These are phyloP conservation scores for Drosophila sordidula DNA, from an alignment of 2,888 invertebrate species.

Conservation along the genomic window DNA sequence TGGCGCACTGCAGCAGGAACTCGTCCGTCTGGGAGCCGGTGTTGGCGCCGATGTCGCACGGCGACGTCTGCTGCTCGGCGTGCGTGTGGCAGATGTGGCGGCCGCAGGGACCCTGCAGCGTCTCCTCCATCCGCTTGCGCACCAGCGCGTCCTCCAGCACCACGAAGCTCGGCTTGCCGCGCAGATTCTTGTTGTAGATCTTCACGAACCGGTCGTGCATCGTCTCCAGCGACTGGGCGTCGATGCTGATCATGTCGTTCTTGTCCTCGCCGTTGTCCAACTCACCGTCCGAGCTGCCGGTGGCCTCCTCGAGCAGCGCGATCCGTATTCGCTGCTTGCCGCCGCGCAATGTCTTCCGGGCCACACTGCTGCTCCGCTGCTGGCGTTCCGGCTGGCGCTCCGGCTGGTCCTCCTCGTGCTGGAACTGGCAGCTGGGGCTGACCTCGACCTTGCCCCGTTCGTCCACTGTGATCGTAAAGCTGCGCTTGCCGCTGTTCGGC, in stretches of 20 bases:
- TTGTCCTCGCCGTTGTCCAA: neutral
- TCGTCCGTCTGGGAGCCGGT: slow-evolving; percentile 54
- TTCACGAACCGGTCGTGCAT: slow-evolving; percentile 34
- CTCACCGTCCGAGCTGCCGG: slow-evolving; percentile 33
- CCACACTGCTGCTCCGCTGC: neutral
- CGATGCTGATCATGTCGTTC: slow-evolving; percentile 2
- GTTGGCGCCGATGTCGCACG: slow-evolving; percentile 31
- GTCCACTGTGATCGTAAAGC: slow-evolving; percentile 52
- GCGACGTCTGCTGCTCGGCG: slow-evolving; percentile 39
- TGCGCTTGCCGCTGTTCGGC: slow-evolving; percentile 14
- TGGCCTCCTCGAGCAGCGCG: slow-evolving; percentile 43
- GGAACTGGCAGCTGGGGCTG: slow-evolving; percentile 1
- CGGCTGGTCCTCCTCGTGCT: no score
- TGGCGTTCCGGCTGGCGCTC: no score
- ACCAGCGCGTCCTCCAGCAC: slow-evolving; percentile 45
- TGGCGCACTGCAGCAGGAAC: slow-evolving; percentile 24
- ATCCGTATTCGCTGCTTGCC: slow-evolving; percentile 37
- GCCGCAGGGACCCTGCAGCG: slow-evolving; percentile 17
- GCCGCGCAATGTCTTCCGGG: neutral
- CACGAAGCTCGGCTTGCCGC: slow-evolving; percentile 62
- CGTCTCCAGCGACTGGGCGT: slow-evolving; percentile 14
- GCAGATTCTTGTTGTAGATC: slow-evolving; percentile 36
- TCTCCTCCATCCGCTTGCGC: slow-evolving; percentile 27
- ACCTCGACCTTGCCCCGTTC: slow-evolving; percentile 51
- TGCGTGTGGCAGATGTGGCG: slow-evolving; percentile 15